These are phyloP conservation scores for Spodoptera frugiperda DNA, from an alignment of 1,140 invertebrate genomes.

Conservation along the genomic window DNA sequence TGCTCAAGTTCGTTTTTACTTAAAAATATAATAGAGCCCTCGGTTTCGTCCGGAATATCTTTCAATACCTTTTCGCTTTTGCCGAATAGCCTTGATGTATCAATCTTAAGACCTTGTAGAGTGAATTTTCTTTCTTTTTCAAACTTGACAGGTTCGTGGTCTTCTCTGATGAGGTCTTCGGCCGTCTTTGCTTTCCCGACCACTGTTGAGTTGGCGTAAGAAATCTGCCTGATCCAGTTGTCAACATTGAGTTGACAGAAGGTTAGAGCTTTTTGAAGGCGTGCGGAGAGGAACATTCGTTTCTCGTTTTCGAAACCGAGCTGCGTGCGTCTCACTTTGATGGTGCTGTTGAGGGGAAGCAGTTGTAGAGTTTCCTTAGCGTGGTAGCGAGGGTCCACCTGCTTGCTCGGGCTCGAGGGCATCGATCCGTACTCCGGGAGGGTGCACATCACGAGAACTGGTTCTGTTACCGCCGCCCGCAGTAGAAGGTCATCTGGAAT, in stretches of 20 bases:
- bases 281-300: conserved; percentile 87
- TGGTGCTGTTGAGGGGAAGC: conserved; percentile 84
- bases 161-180: conserved; percentile 82
- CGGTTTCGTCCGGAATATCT: conserved; percentile 88
- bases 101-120: conserved; percentile 84
- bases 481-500: conserved; percentile 84
- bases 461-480: conserved; percentile 81
- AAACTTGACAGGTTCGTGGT: conserved; percentile 85
- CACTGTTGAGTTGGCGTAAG: conserved; percentile 82
- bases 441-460: conserved; percentile 84
- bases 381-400: conserved; percentile 75
- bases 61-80: conserved; percentile 85
- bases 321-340: conserved; percentile 85
- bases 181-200: conserved; percentile 78
- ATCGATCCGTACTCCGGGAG: conserved; percentile 78
- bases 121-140: conserved; percentile 86
- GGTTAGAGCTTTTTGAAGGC: conserved; percentile 88
- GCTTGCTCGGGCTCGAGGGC: conserved; percentile 77
- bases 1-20: conserved; percentile 88
- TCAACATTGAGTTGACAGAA: conserved; percentile 88
- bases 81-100: conserved; percentile 83
- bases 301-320: conserved; percentile 87
- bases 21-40: conserved; percentile 88
- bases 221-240: conserved; percentile 86
- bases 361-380: conserved; percentile 79